Evolutionary conservation across 2,888 invertebrate species (phyloP).

Genomic region (Erynnis tages): DNA sequence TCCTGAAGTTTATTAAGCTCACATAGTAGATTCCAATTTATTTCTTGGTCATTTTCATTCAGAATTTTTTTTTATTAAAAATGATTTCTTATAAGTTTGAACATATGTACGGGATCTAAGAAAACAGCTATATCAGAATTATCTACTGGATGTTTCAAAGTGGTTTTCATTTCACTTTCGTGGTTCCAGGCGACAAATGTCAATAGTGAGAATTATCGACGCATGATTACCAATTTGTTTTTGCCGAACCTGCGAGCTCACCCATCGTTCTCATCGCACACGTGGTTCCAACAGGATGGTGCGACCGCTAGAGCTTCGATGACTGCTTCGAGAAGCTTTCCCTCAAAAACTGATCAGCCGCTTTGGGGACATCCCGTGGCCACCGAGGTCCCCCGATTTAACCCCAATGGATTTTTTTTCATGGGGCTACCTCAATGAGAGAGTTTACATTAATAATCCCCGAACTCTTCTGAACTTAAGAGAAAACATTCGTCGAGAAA

Average conservation of each 20-base stretch:
- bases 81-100: constrained; percentile 34
- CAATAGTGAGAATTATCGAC: constrained; percentile 24
- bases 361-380: constrained; percentile 34
- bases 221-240: constrained; percentile 29
- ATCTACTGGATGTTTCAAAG: constrained; percentile 33
- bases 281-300: constrained; percentile 35
- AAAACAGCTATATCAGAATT: constrained; percentile 32
- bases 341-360: constrained; percentile 31
- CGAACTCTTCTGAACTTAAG: no score
- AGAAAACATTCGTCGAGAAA: no score
- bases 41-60: no score
- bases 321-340: constrained; percentile 27
- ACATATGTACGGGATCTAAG: constrained; percentile 31
- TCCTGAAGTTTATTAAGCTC: constrained; percentile 53
- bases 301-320: constrained; percentile 24
- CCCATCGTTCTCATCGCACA: constrained; percentile 26
- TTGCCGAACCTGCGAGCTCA: constrained; percentile 33
- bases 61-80: constrained; percentile 2
- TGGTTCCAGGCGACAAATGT: constrained; percentile 2
- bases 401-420: constrained; percentile 37
- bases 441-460: constrained; percentile 25
- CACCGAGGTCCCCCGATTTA: constrained; percentile 36
- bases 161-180: constrained; percentile 30
- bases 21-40: no score
- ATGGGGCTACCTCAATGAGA: constrained; percentile 33